Evolutionary conservation across 2,113 vertebrate genomes (phyloP), one percentile per base, ranked within the genome.

Genomic region (Plestiodon gilberti): DNA sequence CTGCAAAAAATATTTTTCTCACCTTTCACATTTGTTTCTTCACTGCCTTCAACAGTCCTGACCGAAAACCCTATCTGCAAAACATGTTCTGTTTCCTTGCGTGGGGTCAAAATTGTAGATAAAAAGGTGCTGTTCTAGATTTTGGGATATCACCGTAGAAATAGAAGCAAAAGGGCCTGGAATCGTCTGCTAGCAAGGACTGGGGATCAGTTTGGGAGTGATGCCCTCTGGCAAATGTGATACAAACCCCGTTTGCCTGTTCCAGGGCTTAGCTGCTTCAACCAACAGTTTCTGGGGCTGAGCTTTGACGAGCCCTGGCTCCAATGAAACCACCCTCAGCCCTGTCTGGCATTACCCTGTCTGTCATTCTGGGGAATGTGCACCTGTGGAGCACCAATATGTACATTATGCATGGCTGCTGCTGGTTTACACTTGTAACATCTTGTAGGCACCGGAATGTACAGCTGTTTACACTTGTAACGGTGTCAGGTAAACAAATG

Each of bases 401-500:
- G 78, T 76, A 73, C 88, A 80, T 86, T 93, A 94, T 91, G 90
- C 75, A 86, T 73, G 71, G 91, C 84, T 92, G 88, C 90, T 92
- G 83, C n/a, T n/a, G n/a, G 91, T 94, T 88, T 92, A 93, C 89
- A 80, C 81, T 85, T 93, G 88, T 94, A 95, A 92, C 77, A 94
- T 94, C 90, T 94, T 96, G 91, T 89, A 91, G 61, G 81, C 67
- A 76, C 85, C 62, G 89, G 92, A 92, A 95, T 78, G 82, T 93
- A 59, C 87, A 95, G 91, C 89, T 96, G 91, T 94, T 96, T 95
- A 93, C 85, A 89, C 88, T 88, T 92, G 90, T 91, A 93, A 85
- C 10, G 90, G 87, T 96, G 92, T 96, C 94, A 96, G 93, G 92
- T 88, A 90, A 95, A 89, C 86, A 90, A 93, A 93, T 84, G 71